Conservation (phyloP, 2,113 vertebrate genomes). For the Phyllopteryx taeniolatus region DNA sequence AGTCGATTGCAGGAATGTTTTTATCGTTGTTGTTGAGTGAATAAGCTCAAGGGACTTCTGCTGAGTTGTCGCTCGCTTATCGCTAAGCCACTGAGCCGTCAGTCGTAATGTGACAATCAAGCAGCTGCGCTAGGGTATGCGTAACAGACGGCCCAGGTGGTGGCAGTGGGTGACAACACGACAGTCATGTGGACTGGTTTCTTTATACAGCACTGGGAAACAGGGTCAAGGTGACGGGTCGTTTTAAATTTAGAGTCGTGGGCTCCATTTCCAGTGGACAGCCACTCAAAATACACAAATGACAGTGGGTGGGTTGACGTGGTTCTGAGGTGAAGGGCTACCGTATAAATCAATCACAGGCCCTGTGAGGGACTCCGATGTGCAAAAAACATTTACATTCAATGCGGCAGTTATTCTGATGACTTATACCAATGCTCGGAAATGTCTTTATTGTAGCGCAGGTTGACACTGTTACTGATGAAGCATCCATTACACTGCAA, state of each 20-base stretch:
- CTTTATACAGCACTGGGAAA: conserved; percentile 55
- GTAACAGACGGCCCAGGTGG: conserved; percentile 45
- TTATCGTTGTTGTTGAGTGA: conserved; percentile 41
- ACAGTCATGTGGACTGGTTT: conserved; percentile 22
- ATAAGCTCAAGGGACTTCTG: conserved; percentile 14
- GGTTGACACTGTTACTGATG: no score
- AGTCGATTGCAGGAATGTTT: not conserved
- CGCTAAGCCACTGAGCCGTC: conserved; percentile 24
- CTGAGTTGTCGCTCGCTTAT: not conserved
- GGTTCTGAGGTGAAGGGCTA: conserved; percentile 13
- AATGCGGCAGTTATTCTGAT: not conserved
- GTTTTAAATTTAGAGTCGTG: conserved; percentile 48
- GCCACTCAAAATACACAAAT: conserved; percentile 34
- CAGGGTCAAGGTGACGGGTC: conserved; percentile 61
- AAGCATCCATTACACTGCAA: not conserved
- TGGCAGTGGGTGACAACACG: conserved; percentile 31
- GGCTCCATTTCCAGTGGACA: conserved; percentile 52
- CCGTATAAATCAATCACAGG: conserved; percentile 28
- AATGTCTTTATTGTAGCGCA: not conserved
- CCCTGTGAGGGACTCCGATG: not conserved
- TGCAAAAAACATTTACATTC: not conserved
- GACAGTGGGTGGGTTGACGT: conserved; percentile 16
- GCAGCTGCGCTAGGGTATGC: conserved; percentile 63
- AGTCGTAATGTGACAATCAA: conserved; percentile 67
- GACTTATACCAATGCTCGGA: not conserved